Conservation (phyloP, 2,888 invertebrate genomes). For the Platycheirus albimanus region DNA sequence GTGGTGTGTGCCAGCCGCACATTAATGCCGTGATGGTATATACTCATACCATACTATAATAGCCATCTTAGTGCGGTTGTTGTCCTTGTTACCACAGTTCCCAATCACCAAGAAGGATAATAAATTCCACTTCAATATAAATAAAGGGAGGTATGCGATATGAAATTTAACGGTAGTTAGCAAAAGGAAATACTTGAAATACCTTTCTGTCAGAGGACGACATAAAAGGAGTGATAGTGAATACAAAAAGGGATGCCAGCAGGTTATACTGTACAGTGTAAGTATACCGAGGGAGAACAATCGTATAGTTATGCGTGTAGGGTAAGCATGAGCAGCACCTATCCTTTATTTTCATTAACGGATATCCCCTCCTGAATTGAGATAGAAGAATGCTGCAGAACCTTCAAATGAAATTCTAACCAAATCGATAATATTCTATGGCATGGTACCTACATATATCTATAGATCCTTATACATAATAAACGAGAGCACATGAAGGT, state of each 20-base stretch:
- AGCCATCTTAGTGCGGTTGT: conserved; percentile 38
- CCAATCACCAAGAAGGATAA: conserved; percentile 62
- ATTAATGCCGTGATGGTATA: conserved; percentile 30
- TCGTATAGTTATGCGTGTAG: background rate
- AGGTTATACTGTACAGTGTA: too few relatives aligned
- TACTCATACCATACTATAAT: conserved; percentile 7
- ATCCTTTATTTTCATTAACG: background rate
- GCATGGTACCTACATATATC: background rate
- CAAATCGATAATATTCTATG: conserved; percentile 31
- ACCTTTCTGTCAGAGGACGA: conserved; percentile 7
- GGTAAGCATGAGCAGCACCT: background rate
- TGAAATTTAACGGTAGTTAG: conserved; percentile 61
- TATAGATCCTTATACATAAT: background rate
- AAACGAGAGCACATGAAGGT: too few relatives aligned
- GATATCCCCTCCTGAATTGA: conserved; percentile 21
- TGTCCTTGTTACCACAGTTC: conserved; percentile 47
- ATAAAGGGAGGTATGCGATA: conserved; percentile 63
- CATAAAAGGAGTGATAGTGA: background rate
- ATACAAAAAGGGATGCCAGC: conserved; percentile 27
- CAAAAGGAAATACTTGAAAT: conserved; percentile 58
- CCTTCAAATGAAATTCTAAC: conserved; percentile 65
- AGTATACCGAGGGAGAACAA: conserved; percentile 5
- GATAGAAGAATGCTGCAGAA: conserved; percentile 54
- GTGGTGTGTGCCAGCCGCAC: background rate
- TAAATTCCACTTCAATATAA: conserved; percentile 66